These are phyloP conservation scores for Erebia palarica DNA, from an alignment of 2,888 invertebrate genomes.

Conservation along the genomic window DNA sequence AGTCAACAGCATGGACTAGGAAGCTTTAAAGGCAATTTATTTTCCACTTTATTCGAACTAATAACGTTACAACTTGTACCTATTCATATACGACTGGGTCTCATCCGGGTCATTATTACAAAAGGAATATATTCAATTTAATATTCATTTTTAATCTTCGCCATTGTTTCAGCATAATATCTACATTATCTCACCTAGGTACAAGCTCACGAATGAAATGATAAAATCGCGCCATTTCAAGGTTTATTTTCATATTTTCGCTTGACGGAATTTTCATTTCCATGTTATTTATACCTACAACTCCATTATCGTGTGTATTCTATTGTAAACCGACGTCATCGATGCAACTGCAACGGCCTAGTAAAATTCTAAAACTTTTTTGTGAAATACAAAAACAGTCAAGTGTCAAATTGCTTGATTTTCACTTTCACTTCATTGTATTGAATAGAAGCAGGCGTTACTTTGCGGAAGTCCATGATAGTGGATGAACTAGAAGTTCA, in stretches of 20 bases:
- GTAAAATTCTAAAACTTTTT: neutral
- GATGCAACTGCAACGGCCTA: neutral
- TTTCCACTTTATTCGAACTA: neutral
- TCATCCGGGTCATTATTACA: conserved; percentile 53
- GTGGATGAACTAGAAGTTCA: too few relatives aligned
- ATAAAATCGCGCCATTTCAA: conserved; percentile 68
- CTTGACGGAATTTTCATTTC: conserved; percentile 37
- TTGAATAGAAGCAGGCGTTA: too few relatives aligned
- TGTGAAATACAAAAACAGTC: neutral
- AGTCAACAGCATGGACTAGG: neutral
- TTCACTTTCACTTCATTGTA: conserved; percentile 1
- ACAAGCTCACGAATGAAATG: conserved; percentile 68
- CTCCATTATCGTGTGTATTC: conserved; percentile 6
- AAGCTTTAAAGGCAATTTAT: neutral
- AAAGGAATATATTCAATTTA: conserved; percentile 54
- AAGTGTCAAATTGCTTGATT: neutral
- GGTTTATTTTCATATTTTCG: conserved; percentile 42
- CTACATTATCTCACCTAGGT: conserved; percentile 60
- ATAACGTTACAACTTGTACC: conserved; percentile 10
- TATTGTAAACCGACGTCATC: neutral
- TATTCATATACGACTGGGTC: conserved; percentile 13
- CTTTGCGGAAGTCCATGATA: too few relatives aligned
- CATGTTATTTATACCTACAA: conserved; percentile 8
- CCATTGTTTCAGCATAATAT: conserved; percentile 72
- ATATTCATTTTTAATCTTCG: conserved; percentile 68